Conservation (phyloP, 30 jellyfish, hydroid and myxozoan genomes). For the Clytia hemisphaerica region DNA sequence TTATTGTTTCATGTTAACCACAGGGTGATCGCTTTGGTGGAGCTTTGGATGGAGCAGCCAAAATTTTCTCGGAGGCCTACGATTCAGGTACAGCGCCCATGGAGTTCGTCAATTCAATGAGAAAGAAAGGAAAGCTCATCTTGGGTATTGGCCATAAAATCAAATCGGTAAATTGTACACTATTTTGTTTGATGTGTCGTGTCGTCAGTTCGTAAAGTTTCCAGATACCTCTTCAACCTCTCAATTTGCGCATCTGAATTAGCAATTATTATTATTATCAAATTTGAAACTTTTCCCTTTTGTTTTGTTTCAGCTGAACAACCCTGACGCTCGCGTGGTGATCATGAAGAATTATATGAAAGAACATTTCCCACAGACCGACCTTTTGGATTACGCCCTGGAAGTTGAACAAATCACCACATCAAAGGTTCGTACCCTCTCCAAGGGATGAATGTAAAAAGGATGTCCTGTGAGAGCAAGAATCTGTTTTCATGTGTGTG, state of each 20-base stretch:
- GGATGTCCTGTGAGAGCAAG: not conserved
- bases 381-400: constrained; percentile 79
- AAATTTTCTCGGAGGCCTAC: constrained; percentile 80
- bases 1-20: constrained; percentile 73
- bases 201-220: too few relatives aligned
- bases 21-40: constrained; percentile 99
- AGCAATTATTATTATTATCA: too few relatives aligned
- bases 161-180: constrained; percentile 73
- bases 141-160: constrained; percentile 99
- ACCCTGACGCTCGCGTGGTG: constrained; percentile 85
- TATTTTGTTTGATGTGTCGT: too few relatives aligned
- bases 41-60: constrained; percentile 98
- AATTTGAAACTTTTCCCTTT: not conserved
- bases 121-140: constrained; percentile 93
- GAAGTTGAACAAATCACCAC: constrained; percentile 92
- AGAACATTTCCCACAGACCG: constrained; percentile 61
- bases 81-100: constrained; percentile 84
- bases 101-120: constrained; percentile 97
- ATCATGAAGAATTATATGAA: constrained; percentile 64
- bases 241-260: too few relatives aligned
- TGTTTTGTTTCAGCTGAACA: constrained; percentile 48
- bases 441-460: too few relatives aligned
- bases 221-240: too few relatives aligned
- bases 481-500: not conserved
- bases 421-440: constrained; percentile 50